Conservation (phyloP, 2,888 invertebrate genomes). For the Netelia fuscicornis region DNA sequence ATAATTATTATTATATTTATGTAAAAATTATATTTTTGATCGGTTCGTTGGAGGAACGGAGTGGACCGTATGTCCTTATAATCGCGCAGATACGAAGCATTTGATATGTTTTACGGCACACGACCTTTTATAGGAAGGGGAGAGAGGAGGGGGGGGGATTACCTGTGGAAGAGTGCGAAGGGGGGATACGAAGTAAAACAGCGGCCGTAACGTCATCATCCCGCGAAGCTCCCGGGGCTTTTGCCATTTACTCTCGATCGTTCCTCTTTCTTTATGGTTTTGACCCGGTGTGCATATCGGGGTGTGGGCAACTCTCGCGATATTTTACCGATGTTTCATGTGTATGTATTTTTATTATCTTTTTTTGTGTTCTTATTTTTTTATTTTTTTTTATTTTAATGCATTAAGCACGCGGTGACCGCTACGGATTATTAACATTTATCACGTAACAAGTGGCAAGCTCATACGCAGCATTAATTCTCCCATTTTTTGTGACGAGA, state of each 20-base stretch:
- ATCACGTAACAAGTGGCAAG: not conserved
- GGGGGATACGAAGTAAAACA: conserved; percentile 75
- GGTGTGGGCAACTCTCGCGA: conserved; percentile 69
- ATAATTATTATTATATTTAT: not conserved
- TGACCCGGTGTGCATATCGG: not conserved
- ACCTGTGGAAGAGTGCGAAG: conserved; percentile 40
- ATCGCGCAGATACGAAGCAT: not conserved
- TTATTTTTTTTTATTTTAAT: conserved; percentile 16
- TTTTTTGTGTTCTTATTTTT: too few relatives aligned
- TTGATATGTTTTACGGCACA: conserved; percentile 3
- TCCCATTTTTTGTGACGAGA: too few relatives aligned
- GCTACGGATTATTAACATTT: conserved; percentile 1
- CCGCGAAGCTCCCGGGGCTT: conserved; percentile 39
- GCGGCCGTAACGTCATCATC: conserved; percentile 76
- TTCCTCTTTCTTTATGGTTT: conserved; percentile 23
- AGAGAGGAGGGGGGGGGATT: not conserved
- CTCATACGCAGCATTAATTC: too few relatives aligned
- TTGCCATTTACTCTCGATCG: conserved; percentile 53
- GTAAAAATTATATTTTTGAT: conserved; percentile 13
- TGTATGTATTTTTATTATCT: not conserved
- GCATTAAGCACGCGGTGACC: conserved; percentile 5
- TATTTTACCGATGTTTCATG: conserved; percentile 26
- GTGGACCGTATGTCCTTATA: conserved; percentile 1
- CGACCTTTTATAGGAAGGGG: conserved; percentile 8
- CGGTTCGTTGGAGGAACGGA: not conserved